phyloP scores from a whole-genome alignment of 2,113 vertebrate species.

The Antennarius striatus region DNA sequence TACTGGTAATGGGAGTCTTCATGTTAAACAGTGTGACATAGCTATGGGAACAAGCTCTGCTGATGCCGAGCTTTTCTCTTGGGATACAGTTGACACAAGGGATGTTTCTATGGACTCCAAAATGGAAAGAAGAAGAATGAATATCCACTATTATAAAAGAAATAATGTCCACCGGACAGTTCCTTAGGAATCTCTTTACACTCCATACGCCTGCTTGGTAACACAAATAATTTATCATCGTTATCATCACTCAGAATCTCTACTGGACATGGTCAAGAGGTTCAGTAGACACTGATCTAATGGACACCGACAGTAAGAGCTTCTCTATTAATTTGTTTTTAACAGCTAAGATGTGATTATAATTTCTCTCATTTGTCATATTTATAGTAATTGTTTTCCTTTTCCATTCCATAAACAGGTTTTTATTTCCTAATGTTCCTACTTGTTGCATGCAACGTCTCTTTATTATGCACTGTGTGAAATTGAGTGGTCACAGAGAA shows the following conservation, averaged over 20 bases:
- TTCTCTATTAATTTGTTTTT: too few species aligned
- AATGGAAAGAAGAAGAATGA: neutral
- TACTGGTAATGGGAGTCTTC: conserved; percentile 10
- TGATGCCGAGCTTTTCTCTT: conserved; percentile 4
- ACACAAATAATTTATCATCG: neutral
- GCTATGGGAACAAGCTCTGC: neutral
- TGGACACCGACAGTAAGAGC: neutral
- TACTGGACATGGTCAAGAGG: neutral
- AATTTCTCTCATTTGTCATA: too few species aligned
- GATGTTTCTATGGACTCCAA: neutral
- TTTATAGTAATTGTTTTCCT: too few species aligned
- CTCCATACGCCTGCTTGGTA: neutral
- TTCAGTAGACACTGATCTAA: conserved; percentile 2
- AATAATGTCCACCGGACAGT: neutral
- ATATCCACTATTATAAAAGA: neutral
- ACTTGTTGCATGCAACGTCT: too few species aligned
- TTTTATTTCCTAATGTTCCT: too few species aligned
- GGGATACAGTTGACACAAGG: neutral
- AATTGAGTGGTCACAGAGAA: too few species aligned
- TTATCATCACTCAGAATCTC: too few species aligned
- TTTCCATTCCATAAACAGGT: too few species aligned
- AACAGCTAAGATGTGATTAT: too few species aligned
- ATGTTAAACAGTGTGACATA: neutral
- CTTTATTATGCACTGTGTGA: too few species aligned
- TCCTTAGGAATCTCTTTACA: neutral